Evolutionary conservation across 2,113 vertebrate species (phyloP).

Genomic region (Philantomba maxwellii): DNA sequence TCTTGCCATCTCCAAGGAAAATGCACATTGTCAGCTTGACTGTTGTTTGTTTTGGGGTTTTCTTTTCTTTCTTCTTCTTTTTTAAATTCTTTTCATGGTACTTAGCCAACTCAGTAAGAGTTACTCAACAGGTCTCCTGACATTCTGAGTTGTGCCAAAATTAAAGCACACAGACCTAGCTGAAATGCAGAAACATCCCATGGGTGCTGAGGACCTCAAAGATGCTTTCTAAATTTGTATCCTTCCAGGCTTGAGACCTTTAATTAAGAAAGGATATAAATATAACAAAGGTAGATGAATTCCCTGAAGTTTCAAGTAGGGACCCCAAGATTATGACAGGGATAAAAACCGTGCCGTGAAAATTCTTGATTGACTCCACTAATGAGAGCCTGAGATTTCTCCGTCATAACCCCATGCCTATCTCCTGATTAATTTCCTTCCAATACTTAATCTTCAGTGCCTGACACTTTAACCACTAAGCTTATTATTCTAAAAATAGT

Average conservation of each 20-base stretch:
- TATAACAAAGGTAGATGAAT: slow-evolving; percentile 53
- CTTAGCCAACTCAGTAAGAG: background rate
- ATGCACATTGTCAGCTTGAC: background rate
- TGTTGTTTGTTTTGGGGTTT: background rate
- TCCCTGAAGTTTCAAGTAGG: slow-evolving; percentile 64
- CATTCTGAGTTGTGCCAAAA: background rate
- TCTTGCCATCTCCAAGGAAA: background rate
- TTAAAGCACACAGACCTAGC: background rate
- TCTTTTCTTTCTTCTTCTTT: background rate
- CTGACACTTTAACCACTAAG: slow-evolving; percentile 74
- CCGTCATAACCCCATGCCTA: slow-evolving; percentile 55
- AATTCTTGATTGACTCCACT: slow-evolving; percentile 72
- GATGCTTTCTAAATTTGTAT: slow-evolving; percentile 55
- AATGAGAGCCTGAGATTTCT: slow-evolving; percentile 71
- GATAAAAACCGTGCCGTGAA: slow-evolving; percentile 65
- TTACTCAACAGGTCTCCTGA: background rate
- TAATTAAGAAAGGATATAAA: slow-evolving; percentile 68
- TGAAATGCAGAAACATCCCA: slow-evolving; percentile 27
- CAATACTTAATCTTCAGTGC: slow-evolving; percentile 73
- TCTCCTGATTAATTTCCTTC: slow-evolving; percentile 70
- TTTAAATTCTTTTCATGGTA: background rate
- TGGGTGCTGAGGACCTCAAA: slow-evolving; percentile 38
- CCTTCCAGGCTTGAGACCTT: slow-evolving; percentile 54
- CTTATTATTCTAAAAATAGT: slow-evolving; percentile 76
- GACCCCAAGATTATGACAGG: slow-evolving; percentile 65